Percentiles rank a stretch among this genome's conserved stretches.
Evolutionary conservation across 2,888 invertebrate genomes (phyloP).

Genomic region (Catocala nupta): DNA sequence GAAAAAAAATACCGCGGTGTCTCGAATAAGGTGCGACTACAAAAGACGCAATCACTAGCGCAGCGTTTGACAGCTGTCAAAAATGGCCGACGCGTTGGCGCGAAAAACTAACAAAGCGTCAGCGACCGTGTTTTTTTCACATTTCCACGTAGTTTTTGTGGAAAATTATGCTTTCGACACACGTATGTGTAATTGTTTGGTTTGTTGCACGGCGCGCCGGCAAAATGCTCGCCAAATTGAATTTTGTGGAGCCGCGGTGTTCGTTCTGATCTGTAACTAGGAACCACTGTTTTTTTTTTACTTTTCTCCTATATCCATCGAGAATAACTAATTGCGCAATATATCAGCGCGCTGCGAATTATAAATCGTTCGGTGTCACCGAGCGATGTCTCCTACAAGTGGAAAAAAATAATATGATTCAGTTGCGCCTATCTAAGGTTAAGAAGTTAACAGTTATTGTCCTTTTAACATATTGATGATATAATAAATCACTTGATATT

Average conservation of each 20-base stretch:
- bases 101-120: slow-evolving; percentile 81
- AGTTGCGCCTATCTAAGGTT: slow-evolving; percentile 49
- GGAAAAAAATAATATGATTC: slow-evolving; percentile 52
- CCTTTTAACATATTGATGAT: slow-evolving; percentile 51
- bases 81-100: slow-evolving; percentile 77
- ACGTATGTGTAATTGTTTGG: slow-evolving; percentile 86
- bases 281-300: slow-evolving; percentile 50
- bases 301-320: slow-evolving; percentile 44
- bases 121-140: slow-evolving; percentile 68
- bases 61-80: slow-evolving; percentile 84
- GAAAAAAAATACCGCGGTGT: slow-evolving; percentile 33
- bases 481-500: slow-evolving; percentile 51
- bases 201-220: slow-evolving; percentile 75
- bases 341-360: slow-evolving; percentile 44
- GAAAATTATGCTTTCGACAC: slow-evolving; percentile 83
- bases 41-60: slow-evolving; percentile 73
- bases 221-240: slow-evolving; percentile 78
- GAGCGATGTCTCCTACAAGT: slow-evolving; percentile 52
- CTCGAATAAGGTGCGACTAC: slow-evolving; percentile 66
- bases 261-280: slow-evolving; percentile 70
- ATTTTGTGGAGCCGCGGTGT: slow-evolving; percentile 76
- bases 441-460: slow-evolving; percentile 59
- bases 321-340: slow-evolving; percentile 49
- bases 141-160: slow-evolving; percentile 74
- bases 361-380: slow-evolving; percentile 49